A percentile compares a stretch with the other conserved stretches of the same genome.
phyloP scores from a whole-genome alignment of 2,888 invertebrate species.

The Altica lythri region DNA sequence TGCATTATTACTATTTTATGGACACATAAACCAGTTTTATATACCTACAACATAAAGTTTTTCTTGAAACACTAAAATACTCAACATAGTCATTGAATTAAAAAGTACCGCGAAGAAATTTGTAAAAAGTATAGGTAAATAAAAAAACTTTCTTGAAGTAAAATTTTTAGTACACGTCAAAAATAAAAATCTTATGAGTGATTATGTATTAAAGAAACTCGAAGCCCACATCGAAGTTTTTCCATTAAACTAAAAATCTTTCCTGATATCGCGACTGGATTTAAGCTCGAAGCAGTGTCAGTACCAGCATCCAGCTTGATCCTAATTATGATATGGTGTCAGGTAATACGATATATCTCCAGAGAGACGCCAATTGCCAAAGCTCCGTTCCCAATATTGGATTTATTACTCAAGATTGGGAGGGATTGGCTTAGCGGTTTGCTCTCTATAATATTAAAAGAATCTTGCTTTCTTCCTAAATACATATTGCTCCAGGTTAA shows the following conservation, averaged over 20 bases:
- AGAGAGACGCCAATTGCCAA: slow-evolving; percentile 41
- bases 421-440: slow-evolving; percentile 25
- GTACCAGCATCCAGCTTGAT: slow-evolving; percentile 28
- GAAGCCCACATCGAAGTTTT: slow-evolving; percentile 26
- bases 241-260: slow-evolving; percentile 44
- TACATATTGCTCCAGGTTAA: slow-evolving; percentile 32
- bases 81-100: no score
- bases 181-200: slow-evolving; percentile 7
- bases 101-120: no score
- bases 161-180: no score
- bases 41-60: no score
- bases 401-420: slow-evolving; percentile 45
- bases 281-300: slow-evolving; percentile 24
- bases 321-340: slow-evolving; percentile 53
- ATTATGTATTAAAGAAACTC: slow-evolving; percentile 22
- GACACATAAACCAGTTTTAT: no score
- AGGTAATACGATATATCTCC: slow-evolving; percentile 49
- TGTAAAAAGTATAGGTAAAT: no score
- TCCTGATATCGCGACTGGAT: slow-evolving; percentile 39
- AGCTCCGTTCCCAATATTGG: slow-evolving; percentile 49
- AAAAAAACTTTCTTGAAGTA: no score
- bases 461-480: slow-evolving; percentile 27
- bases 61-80: no score
- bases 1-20: no score
- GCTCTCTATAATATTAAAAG: slow-evolving; percentile 21